Base-by-base conservation (phyloP, 2,888 invertebrate genomes). In the Chromoteleia sp. region DNA sequence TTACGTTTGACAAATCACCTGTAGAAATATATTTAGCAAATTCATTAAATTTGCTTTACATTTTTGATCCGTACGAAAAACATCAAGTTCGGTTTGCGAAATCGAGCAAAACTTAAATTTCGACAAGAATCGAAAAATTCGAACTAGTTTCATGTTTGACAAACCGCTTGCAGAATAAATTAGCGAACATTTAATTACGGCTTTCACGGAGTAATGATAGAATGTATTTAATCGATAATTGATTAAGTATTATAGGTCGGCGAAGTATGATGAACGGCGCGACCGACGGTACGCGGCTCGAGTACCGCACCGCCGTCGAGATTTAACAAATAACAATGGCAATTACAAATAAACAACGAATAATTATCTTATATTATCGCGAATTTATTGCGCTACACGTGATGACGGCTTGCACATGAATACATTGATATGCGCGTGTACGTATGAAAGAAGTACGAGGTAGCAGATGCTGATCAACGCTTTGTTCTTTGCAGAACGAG, bases 401-500 rank as follows among this genome's bases (percentile, higher is more conserved):
- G 81, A 81, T 71, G 81, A 81, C 59, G 77, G 77, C 58, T 81
- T 78, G 74, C 58, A 56, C 81, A 76, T 76, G 74, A 81, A 76
- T 73, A 75, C 82, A 82, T 67, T 75, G 82, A 82, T 78, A 77
- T 58, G 74, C 74, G 74, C 77, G 65, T 77, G 81, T 73, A 70
- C 61, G 73, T 65, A 82, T 78, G 56, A 77, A 82, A 82, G 77
- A 83, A 79, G 70, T 75, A 77, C 80, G 77, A 83, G 78, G 82
- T 83, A 84, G 84, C 87, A 87, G 86, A 88, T 88, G 88, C 87
- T 83, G 84, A 86, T 86, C 83, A 84, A 82, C 52, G 84, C 82
- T 85, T 87, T 87, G 86, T 87, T 88, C 84, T 81, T 85, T 78
- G 78, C 75, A 59, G 61, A 70, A 76, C 74, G 82, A 77, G 63